Conservation (phyloP, 1,140 invertebrate species). For the Trinorchestia longiramus region DNA sequence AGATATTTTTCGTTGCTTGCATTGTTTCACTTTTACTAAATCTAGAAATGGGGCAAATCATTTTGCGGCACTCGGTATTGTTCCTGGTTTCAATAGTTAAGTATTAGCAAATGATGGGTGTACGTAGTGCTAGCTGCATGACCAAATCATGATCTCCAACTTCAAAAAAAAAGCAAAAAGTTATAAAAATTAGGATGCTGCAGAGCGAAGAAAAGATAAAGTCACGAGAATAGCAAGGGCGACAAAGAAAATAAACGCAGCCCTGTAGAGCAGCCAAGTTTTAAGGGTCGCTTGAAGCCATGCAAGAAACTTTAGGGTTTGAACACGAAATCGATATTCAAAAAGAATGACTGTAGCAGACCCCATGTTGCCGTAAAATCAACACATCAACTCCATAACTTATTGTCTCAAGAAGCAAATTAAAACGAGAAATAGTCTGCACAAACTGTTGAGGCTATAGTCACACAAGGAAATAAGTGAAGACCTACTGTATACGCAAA, state of each 20-base stretch:
- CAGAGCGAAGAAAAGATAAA: not conserved
- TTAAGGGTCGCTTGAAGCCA: not conserved
- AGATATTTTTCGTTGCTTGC: too few relatives aligned
- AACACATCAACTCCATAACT: too few relatives aligned
- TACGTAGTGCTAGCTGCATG: not conserved
- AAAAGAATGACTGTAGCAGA: not conserved
- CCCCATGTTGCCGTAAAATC: too few relatives aligned
- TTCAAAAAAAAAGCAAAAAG: too few relatives aligned
- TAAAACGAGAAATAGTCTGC: not conserved
- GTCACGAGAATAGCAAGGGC: not conserved
- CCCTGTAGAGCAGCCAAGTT: not conserved
- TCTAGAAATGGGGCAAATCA: too few relatives aligned
- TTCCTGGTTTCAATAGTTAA: too few relatives aligned
- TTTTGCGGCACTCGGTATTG: too few relatives aligned
- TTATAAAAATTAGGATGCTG: not conserved
- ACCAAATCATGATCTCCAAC: too few relatives aligned
- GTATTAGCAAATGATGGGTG: not conserved
- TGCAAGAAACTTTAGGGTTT: not conserved
- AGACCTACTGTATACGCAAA: not conserved
- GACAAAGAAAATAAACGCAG: not conserved
- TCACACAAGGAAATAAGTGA: not conserved
- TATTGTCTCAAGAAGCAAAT: not conserved
- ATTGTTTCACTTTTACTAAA: too few relatives aligned
- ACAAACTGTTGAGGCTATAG: not conserved
- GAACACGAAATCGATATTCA: not conserved